These are phyloP conservation scores for Henricia sp. DNA, from an alignment of 53 echinoderm and acorn worm species.

Conservation along the genomic window DNA sequence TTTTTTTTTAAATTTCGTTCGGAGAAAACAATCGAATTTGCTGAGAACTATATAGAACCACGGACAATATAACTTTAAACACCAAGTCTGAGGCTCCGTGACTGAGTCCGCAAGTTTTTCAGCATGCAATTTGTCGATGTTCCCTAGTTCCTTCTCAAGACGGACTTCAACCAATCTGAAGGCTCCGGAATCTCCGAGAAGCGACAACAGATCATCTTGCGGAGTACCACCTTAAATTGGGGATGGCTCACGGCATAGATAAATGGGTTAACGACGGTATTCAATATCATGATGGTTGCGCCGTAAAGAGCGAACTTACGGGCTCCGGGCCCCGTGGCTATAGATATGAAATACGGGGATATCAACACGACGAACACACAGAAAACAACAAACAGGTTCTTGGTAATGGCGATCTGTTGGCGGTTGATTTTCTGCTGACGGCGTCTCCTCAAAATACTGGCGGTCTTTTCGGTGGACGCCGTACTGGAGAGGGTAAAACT, in stretches of 20 bases:
- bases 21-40: too few relatives aligned
- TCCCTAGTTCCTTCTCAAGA: too few relatives aligned
- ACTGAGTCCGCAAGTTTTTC: too few relatives aligned
- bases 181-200: constrained; percentile 46
- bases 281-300: constrained; percentile 19
- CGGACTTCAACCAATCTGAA: not conserved
- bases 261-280: constrained; percentile 37
- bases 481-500: not conserved
- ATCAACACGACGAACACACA: constrained; percentile 17
- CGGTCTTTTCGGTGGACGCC: not conserved
- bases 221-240: constrained; percentile 23
- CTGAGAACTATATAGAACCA: too few relatives aligned
- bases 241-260: constrained; percentile 51
- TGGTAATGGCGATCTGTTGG: constrained; percentile 38
- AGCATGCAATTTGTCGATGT: too few relatives aligned
- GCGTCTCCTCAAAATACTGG: not conserved
- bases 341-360: constrained; percentile 1
- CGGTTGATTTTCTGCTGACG: not conserved
- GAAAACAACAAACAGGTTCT: constrained; percentile 35
- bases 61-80: too few relatives aligned
- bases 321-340: constrained; percentile 2
- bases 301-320: constrained; percentile 34
- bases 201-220: constrained; percentile 22
- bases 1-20: too few relatives aligned
- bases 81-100: too few relatives aligned